Evolutionary conservation across 2,113 vertebrate genomes (phyloP).

Genomic region (Cyphomyrus discorhynchus): DNA sequence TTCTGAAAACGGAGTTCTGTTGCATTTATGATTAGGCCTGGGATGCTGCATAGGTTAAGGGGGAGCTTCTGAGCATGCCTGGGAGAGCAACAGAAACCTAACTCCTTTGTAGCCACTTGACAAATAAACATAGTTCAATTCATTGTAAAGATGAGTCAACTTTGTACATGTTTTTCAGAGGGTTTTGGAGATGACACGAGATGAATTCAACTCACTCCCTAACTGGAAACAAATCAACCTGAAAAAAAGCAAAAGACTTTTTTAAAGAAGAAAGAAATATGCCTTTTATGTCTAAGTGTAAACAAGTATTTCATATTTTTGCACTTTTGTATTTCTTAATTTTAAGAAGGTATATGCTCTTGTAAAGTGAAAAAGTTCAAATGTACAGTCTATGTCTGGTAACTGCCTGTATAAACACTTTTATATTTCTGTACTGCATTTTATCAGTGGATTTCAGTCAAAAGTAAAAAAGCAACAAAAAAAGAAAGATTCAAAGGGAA

Average conservation of each 20-base stretch:
- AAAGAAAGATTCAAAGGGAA: background rate
- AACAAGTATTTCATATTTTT: slow-evolving; percentile 16
- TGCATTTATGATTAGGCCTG: background rate
- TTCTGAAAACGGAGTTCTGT: background rate
- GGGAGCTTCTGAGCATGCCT: background rate
- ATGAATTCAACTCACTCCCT: slow-evolving; percentile 63
- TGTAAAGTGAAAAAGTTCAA: slow-evolving; percentile 33
- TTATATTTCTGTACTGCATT: background rate
- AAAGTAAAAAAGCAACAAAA: background rate
- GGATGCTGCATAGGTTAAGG: background rate
- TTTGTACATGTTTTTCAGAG: slow-evolving; percentile 40
- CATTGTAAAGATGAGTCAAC: background rate
- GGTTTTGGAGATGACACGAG: slow-evolving; percentile 59
- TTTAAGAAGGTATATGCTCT: slow-evolving; percentile 22
- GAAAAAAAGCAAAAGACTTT: slow-evolving; percentile 67
- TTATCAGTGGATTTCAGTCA: background rate
- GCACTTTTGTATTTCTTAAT: slow-evolving; percentile 22
- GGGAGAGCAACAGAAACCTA: background rate
- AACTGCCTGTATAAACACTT: background rate
- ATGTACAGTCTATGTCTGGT: slow-evolving; percentile 40
- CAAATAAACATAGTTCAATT: background rate
- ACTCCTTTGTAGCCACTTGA: background rate
- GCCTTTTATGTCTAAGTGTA: slow-evolving; percentile 14
- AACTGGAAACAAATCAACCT: slow-evolving; percentile 71
- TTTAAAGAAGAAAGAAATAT: slow-evolving; percentile 43